phyloP scores from a whole-genome alignment of 2,888 invertebrate species.

The Rambutsinella grinnellia region DNA sequence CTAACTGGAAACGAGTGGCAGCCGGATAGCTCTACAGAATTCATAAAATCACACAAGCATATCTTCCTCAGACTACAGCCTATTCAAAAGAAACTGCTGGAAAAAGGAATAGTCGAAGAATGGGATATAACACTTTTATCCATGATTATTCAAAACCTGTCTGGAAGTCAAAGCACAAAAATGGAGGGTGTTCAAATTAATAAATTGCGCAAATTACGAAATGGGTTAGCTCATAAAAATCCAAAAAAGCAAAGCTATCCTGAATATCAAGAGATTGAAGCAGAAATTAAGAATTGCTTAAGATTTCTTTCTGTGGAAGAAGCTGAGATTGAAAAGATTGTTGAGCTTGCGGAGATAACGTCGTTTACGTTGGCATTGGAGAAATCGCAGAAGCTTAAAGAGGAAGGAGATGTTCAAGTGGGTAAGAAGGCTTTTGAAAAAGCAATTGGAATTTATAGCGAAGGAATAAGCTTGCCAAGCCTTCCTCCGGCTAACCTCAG shows the following conservation, averaged over 20 bases:
- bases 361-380: background rate
- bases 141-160: background rate
- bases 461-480: background rate
- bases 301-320: background rate
- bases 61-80: too few species aligned
- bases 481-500: background rate
- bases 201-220: background rate
- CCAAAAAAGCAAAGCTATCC: background rate
- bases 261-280: background rate
- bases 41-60: too few species aligned
- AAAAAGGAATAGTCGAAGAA: background rate
- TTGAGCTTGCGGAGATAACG: background rate
- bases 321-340: background rate
- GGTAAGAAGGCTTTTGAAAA: background rate
- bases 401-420: background rate
- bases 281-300: background rate
- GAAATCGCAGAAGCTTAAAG: background rate
- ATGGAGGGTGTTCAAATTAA: background rate
- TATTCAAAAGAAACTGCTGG: background rate
- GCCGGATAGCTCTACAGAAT: background rate
- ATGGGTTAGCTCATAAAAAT: background rate
- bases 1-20: background rate
- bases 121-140: constrained; percentile 1
- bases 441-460: background rate
- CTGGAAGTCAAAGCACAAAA: too few species aligned